phyloP scores from a whole-genome alignment of 2,888 invertebrate species.

The Troides oblongomaculatus region DNA sequence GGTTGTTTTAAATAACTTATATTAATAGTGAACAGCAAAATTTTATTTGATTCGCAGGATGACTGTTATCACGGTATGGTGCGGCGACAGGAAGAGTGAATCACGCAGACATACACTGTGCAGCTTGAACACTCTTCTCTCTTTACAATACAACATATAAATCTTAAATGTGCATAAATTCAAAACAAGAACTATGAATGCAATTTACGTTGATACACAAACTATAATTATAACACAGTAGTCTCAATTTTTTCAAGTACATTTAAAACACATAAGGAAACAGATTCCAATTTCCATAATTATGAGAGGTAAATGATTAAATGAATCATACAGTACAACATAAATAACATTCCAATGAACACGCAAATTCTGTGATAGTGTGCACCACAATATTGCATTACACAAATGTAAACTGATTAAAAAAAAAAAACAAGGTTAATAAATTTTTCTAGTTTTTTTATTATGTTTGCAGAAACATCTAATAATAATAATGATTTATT shows the following conservation, averaged over 20 bases:
- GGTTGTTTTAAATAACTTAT: constrained; percentile 53
- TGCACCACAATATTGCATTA: not conserved
- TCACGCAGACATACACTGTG: constrained; percentile 62
- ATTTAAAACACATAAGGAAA: constrained; percentile 34
- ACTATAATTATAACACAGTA: constrained; percentile 26
- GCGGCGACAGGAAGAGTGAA: constrained; percentile 72
- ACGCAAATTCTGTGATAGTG: constrained; percentile 24
- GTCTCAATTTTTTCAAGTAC: constrained; percentile 18
- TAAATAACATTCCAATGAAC: constrained; percentile 39
- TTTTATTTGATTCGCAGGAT: constrained; percentile 74
- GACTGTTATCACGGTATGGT: constrained; percentile 65
- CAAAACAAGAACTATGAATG: constrained; percentile 25
- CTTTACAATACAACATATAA: constrained; percentile 49
- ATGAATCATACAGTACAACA: constrained; percentile 39
- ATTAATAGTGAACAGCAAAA: constrained; percentile 54
- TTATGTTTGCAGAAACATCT: too few species aligned
- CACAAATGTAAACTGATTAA: not conserved
- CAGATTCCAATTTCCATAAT: constrained; percentile 33
- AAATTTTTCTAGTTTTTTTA: too few species aligned
- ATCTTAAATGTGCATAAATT: constrained; percentile 25
- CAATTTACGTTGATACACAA: constrained; percentile 17
- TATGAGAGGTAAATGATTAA: constrained; percentile 35
- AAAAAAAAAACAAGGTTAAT: not conserved
- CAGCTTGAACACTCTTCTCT: constrained; percentile 59
- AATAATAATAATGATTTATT: too few species aligned